Conservation (phyloP, 1,140 invertebrate genomes). For the Drosophila bocki region DNA sequence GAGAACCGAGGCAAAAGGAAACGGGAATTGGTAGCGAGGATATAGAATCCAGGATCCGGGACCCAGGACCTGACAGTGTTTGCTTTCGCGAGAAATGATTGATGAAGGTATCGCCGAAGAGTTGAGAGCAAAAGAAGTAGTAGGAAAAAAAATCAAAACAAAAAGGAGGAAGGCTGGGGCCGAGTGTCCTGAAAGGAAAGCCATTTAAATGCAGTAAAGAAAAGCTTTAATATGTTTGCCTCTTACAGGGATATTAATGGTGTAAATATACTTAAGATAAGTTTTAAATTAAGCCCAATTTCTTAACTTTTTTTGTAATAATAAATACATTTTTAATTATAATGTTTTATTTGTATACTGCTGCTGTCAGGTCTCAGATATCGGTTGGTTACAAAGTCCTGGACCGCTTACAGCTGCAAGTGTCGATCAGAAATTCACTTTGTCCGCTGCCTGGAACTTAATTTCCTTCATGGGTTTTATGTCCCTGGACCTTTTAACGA, state of each 20-base stretch:
- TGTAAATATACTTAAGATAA: background rate
- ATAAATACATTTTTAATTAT: no score
- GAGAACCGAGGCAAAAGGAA: slow-evolving; percentile 18
- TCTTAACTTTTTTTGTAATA: background rate
- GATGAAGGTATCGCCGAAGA: slow-evolving; percentile 75
- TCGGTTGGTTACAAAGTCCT: slow-evolving; percentile 5
- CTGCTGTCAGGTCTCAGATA: slow-evolving; percentile 4
- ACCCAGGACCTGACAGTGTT: slow-evolving; percentile 61
- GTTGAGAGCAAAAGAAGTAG: slow-evolving; percentile 45
- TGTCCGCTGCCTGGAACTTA: slow-evolving; percentile 53
- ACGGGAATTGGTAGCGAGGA: slow-evolving; percentile 23
- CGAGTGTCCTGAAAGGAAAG: slow-evolving; percentile 46
- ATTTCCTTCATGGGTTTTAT: slow-evolving; percentile 71
- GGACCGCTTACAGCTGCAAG: slow-evolving; percentile 25
- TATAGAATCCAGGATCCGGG: slow-evolving; percentile 36
- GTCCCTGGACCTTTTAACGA: slow-evolving; percentile 68
- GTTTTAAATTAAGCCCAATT: no score
- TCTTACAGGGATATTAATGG: slow-evolving; percentile 5
- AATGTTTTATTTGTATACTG: background rate
- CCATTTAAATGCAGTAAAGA: slow-evolving; percentile 71
- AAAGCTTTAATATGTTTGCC: slow-evolving; percentile 46
- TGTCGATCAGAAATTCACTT: slow-evolving; percentile 49
- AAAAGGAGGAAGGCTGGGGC: slow-evolving; percentile 18
- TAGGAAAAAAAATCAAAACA: slow-evolving; percentile 30
- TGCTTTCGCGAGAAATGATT: slow-evolving; percentile 73